A percentile compares a stretch with the other conserved stretches of the same genome.
Conservation (phyloP, 2,113 vertebrate species). For the Pitta sordida region DNA sequence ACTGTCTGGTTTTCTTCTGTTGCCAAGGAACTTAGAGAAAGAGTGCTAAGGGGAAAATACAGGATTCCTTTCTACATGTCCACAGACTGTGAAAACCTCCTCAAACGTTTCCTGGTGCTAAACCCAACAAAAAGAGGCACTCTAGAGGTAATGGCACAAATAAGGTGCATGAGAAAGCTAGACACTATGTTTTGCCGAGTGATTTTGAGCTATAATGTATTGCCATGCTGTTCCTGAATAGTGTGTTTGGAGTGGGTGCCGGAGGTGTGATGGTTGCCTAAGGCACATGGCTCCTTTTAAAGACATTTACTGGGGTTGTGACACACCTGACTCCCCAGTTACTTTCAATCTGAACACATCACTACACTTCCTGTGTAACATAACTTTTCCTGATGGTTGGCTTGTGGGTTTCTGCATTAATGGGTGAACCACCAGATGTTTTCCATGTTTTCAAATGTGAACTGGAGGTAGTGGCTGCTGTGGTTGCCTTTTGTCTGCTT, state of each 20-base stretch:
- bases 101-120: conserved; percentile 97
- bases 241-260: not conserved
- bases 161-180: not conserved
- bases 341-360: not conserved
- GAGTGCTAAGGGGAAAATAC: conserved; percentile 97
- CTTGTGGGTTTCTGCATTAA: not conserved
- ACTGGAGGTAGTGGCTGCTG: not conserved
- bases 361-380: not conserved
- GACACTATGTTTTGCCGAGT: not conserved
- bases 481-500: not conserved
- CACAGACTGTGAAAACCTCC: conserved; percentile 99
- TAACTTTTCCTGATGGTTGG: not conserved
- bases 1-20: not conserved
- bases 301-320: not conserved
- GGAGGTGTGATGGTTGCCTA: not conserved
- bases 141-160: conserved; percentile 87
- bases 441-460: not conserved
- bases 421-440: not conserved
- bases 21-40: conserved; percentile 89
- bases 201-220: not conserved
- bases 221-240: not conserved
- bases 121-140: conserved; percentile 96
- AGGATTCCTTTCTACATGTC: conserved; percentile 99
- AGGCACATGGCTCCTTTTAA: not conserved
- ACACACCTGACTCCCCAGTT: not conserved